Evolutionary conservation across 1,140 invertebrate species (phyloP).

Genomic region (Calosoma granatense): DNA sequence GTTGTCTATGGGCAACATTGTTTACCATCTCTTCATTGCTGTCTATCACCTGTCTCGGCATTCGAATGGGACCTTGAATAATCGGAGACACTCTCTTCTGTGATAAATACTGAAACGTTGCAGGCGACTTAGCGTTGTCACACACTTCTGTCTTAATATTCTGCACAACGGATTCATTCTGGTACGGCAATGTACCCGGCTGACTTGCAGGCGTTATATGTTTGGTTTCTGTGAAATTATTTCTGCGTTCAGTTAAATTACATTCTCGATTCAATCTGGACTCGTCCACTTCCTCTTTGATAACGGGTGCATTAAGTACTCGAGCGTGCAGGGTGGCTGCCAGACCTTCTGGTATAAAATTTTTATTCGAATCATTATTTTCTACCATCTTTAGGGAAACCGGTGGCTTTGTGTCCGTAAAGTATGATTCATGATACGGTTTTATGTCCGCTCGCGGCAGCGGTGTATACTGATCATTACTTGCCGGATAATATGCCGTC

Average conservation of each 20-base stretch:
- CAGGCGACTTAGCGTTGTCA: background rate
- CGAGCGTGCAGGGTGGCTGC: constrained; percentile 73
- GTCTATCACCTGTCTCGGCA: constrained; percentile 24
- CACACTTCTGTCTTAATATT: constrained; percentile 6
- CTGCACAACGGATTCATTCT: background rate
- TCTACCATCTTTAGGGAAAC: constrained; percentile 19
- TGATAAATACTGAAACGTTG: constrained; percentile 18
- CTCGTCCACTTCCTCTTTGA: constrained; percentile 30
- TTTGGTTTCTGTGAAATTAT: background rate
- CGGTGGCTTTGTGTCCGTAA: constrained; percentile 48
- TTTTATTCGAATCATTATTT: constrained; percentile 31
- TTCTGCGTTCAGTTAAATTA: background rate
- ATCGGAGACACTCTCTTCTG: constrained; percentile 33
- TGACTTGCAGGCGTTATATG: background rate
- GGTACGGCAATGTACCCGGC: background rate
- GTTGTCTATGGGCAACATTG: constrained; percentile 3
- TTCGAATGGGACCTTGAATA: constrained; percentile 28
- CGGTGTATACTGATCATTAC: constrained; percentile 44
- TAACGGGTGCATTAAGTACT: constrained; percentile 43
- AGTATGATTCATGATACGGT: constrained; percentile 61
- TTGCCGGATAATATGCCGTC: constrained; percentile 27
- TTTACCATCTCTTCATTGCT: constrained; percentile 4
- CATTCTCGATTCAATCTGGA: constrained; percentile 7
- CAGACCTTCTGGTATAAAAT: constrained; percentile 48
- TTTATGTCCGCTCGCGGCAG: constrained; percentile 61